A percentile compares a stretch with the other conserved stretches of the same genome.
phyloP scores from a whole-genome alignment of 2,888 invertebrate genomes.

The Nebria salina region DNA sequence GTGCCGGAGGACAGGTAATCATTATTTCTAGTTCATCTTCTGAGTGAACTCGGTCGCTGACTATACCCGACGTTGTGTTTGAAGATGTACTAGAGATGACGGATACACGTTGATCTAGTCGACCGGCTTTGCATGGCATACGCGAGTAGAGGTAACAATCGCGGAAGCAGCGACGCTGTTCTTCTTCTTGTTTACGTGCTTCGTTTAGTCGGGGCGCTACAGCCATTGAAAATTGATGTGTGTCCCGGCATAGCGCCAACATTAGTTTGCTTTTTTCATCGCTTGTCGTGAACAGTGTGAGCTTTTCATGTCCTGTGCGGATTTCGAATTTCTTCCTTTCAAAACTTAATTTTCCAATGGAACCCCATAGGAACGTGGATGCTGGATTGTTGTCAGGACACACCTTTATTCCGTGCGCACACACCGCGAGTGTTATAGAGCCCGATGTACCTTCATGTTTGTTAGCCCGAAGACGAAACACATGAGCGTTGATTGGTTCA shows the following conservation, averaged over 20 bases:
- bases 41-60: slow-evolving; percentile 93
- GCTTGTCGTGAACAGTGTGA: slow-evolving; percentile 89
- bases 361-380: slow-evolving; percentile 90
- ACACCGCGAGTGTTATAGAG: slow-evolving; percentile 88
- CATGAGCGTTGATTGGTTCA: slow-evolving; percentile 90
- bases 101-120: slow-evolving; percentile 61
- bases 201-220: slow-evolving; percentile 86
- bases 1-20: slow-evolving; percentile 85
- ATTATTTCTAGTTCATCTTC: slow-evolving; percentile 93
- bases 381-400: slow-evolving; percentile 79
- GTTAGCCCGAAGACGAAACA: slow-evolving; percentile 77
- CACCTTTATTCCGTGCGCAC: slow-evolving; percentile 91
- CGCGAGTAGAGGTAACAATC: slow-evolving; percentile 80
- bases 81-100: slow-evolving; percentile 93
- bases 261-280: slow-evolving; percentile 95
- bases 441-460: slow-evolving; percentile 80
- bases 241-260: slow-evolving; percentile 86
- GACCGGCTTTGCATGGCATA: slow-evolving; percentile 52
- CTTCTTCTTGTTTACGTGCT: slow-evolving; percentile 83
- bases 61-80: slow-evolving; percentile 97
- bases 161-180: slow-evolving; percentile 69
- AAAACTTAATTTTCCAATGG: slow-evolving; percentile 94
- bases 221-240: slow-evolving; percentile 96
- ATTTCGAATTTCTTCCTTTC: slow-evolving; percentile 98
- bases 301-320: slow-evolving; percentile 86